Evolutionary conservation across 2,797 vertebrate genomes (phyloP).

Genomic region (Pangasius krempfi): DNA sequence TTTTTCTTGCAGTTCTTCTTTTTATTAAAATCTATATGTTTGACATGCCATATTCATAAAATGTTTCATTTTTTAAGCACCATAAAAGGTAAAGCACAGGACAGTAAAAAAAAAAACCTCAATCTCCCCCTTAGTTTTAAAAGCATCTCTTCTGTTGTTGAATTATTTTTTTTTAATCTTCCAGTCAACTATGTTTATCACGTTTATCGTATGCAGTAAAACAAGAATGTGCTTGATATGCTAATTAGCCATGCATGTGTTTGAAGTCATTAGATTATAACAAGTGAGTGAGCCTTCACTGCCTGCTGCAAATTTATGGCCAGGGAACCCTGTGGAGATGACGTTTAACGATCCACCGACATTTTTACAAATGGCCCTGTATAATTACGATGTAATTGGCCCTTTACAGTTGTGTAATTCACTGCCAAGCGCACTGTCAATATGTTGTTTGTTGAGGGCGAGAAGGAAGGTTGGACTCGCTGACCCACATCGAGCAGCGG

Average conservation of each 20-base stretch:
- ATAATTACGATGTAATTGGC: conserved; percentile 79
- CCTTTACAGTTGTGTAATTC: conserved; percentile 79
- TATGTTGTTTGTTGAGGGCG: conserved; percentile 77
- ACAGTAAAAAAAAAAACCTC: neutral
- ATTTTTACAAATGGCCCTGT: conserved; percentile 75
- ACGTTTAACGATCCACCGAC: conserved; percentile 63
- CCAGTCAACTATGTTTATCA: conserved; percentile 37
- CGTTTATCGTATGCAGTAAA: conserved; percentile 46
- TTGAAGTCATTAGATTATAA: conserved; percentile 50
- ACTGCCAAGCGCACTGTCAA: conserved; percentile 77
- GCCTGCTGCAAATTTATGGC: conserved; percentile 68
- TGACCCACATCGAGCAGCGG: conserved; percentile 69
- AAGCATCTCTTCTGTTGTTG: neutral
- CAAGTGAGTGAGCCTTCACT: conserved; percentile 37
- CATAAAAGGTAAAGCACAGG: neutral
- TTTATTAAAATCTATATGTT: neutral
- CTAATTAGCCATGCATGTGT: conserved; percentile 53
- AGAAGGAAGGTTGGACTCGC: conserved; percentile 73
- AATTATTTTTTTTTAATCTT: conserved; percentile 4
- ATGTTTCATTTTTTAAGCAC: neutral
- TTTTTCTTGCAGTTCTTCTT: neutral
- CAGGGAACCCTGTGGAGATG: conserved; percentile 66
- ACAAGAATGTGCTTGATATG: conserved; percentile 56
- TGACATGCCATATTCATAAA: neutral
- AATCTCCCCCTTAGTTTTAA: neutral